phyloP scores from a whole-genome alignment of 2,113 vertebrate genomes.

The Cygnus atratus region DNA sequence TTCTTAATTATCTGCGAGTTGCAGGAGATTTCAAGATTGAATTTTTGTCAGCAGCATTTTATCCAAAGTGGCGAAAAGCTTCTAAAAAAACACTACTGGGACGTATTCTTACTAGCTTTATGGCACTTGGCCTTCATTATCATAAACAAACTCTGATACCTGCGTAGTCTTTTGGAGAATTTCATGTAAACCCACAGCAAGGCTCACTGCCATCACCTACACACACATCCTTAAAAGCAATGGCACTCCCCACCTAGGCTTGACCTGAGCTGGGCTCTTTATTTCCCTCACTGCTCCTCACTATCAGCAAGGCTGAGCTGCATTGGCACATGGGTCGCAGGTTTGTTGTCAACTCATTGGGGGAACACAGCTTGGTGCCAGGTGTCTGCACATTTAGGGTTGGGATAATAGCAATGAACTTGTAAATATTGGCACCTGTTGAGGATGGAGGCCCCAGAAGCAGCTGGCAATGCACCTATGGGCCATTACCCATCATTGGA shows the following conservation, averaged over 20 bases:
- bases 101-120: slow-evolving; percentile 24
- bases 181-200: neutral
- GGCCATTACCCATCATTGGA: accelerated
- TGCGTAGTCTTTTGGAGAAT: neutral
- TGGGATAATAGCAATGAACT: neutral
- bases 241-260: accelerated
- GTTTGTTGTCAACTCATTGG: neutral
- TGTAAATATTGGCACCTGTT: neutral
- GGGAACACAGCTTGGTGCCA: neutral
- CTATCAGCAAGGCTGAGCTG: accelerated
- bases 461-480: accelerated
- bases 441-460: neutral
- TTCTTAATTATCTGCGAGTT: slow-evolving; percentile 35
- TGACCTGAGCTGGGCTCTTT: neutral
- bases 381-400: neutral
- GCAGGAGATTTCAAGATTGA: slow-evolving; percentile 35
- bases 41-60: slow-evolving; percentile 58
- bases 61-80: slow-evolving; percentile 54
- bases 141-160: slow-evolving; percentile 52
- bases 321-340: accelerated
- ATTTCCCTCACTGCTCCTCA: neutral
- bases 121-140: slow-evolving; percentile 22
- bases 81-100: slow-evolving; percentile 53
- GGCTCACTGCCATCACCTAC: neutral
- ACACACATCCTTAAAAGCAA: accelerated